Conservation (phyloP, 2,888 invertebrate genomes). For the Cylindroiulus punctatus region DNA sequence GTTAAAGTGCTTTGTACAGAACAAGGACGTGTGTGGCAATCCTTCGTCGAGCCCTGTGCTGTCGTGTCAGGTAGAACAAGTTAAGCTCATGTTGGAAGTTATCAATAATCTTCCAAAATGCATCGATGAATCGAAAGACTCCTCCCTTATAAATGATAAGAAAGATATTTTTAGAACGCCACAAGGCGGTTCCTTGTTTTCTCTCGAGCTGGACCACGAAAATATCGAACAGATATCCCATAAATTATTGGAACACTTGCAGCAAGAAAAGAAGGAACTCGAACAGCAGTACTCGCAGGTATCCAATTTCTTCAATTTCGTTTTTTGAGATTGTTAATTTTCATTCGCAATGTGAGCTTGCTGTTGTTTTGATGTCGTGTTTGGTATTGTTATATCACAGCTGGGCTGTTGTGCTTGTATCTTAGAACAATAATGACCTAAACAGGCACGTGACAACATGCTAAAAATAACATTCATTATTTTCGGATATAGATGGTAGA, state of each 20-base stretch:
- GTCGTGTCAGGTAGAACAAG: constrained; percentile 37
- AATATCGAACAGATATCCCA: constrained; percentile 50
- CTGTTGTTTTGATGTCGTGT: no score
- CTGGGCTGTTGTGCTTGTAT: no score
- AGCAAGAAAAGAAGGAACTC: constrained; percentile 48
- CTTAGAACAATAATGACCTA: no score
- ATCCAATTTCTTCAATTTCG: neutral
- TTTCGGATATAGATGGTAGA: constrained; percentile 46
- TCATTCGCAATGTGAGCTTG: no score
- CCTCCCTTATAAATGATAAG: neutral
- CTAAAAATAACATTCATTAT: neutral
- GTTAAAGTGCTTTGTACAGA: constrained; percentile 49
- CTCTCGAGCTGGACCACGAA: constrained; percentile 35
- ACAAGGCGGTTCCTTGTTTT: neutral
- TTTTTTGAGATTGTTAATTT: no score
- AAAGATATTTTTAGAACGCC: neutral
- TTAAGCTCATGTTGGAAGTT: constrained; percentile 37
- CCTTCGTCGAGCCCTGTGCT: neutral
- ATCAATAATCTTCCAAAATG: constrained; percentile 16
- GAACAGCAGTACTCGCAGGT: constrained; percentile 53
- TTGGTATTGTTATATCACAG: no score
- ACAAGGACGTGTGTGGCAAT: neutral
- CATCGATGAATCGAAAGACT: neutral
- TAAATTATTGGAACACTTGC: constrained; percentile 48
- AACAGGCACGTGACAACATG: no score